Base-by-base conservation (phyloP, 2,113 vertebrate species). In the Thinocorus orbignyianus region DNA sequence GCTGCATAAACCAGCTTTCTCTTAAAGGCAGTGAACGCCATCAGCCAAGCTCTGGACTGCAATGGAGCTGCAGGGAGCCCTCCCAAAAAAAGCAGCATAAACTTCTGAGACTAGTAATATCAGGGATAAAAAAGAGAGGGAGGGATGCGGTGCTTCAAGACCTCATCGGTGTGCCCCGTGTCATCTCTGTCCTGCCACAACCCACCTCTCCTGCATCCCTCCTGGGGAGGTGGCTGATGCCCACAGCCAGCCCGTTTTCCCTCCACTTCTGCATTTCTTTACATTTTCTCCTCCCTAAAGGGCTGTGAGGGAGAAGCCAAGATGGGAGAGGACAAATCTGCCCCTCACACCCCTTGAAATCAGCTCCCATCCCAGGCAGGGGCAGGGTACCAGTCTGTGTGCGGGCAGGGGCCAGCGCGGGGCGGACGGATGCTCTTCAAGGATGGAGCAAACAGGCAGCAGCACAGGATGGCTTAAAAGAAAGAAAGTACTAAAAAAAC, bases 391-490 rank as follows among this genome's bases (percentile, higher is more conserved):
- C 91, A 74, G 86, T 48, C 80, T 44, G 76, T 3, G 19, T 44
- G 78, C 0, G 22, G 37, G 78, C 41, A 84, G n/a, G 61, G 81
- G 49, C 28, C 7, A 2, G 66, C 10, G 10, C 1, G 6, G 33
- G 42, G 33, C 3, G 4, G 58, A 90, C 18, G 0, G 79, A 88
- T 7, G 49, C 74, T 87, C 86, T 52, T 51, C 6, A 10, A 88
- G 51, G 52, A 95, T 81, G 85, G 80, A 96, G 81, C 93, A 82
- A 28, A 95, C 93, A 90, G 93, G 90, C 72, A 88, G 94, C 82
- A 91, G 94, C 94, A 95, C 81, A 92, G 81, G 71, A 94, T 95
- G 97, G 94, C 58, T 76, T 65, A 52, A 92, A 91, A 92, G 62
- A 92, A 95, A 95, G 78, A 44, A 78, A 81, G 20, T 7, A 26